phyloP scores from a whole-genome alignment of 30 jellyfish, hydroid and myxozoan genomes.

The Hydractinia symbiolongicarpus region DNA sequence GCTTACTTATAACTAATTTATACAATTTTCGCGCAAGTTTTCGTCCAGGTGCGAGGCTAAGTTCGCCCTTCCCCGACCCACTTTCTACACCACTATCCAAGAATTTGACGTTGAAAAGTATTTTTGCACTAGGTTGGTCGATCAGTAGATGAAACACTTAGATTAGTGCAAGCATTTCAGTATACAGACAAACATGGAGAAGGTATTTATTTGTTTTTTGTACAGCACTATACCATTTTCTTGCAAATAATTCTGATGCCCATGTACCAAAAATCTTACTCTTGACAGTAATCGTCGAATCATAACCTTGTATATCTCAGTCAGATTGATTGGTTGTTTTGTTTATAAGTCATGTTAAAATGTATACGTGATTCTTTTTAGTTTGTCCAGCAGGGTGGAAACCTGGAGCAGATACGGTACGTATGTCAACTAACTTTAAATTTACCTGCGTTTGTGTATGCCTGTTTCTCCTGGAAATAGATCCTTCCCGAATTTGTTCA shows the following conservation, averaged over 20 bases:
- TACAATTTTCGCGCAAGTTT: no score
- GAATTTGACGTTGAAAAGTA: not conserved
- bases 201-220: conserved; percentile 41
- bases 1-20: no score
- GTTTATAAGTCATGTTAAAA: not conserved
- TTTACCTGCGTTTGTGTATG: not conserved
- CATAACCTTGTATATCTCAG: not conserved
- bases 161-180: conserved; percentile 98
- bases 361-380: not conserved
- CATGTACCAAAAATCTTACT: not conserved
- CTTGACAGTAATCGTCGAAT: not conserved
- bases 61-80: not conserved
- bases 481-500: not conserved
- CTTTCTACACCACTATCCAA: not conserved
- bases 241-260: not conserved
- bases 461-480: not conserved
- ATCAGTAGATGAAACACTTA: conserved; percentile 94
- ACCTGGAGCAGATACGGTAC: conserved; percentile 97
- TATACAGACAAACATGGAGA: conserved; percentile 98
- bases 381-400: conserved; percentile 99
- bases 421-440: not conserved
- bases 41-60: no score
- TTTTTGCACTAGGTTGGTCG: conserved; percentile 76
- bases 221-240: not conserved
- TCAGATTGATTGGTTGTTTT: not conserved